Evolutionary conservation across 2,797 vertebrate genomes (phyloP).

Genomic region (Mareca strepera): DNA sequence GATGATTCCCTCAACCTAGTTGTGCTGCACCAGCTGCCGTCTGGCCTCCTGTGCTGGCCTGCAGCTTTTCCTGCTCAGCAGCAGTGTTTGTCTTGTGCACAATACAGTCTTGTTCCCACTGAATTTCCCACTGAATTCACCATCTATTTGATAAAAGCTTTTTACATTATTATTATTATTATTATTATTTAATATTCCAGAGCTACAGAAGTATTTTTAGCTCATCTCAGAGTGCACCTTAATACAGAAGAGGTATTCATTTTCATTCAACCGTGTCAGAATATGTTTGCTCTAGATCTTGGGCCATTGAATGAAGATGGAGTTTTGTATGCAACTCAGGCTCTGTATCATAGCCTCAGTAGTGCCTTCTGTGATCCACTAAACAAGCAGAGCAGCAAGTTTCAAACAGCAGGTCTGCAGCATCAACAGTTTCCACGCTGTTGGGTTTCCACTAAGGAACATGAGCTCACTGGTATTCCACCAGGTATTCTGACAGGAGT

Average conservation of each 20-base stretch:
- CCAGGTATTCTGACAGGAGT: neutral
- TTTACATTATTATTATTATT: neutral
- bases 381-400: neutral
- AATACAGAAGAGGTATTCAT: neutral
- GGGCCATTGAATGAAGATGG: neutral
- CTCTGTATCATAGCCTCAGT: fast-evolving
- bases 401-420: neutral
- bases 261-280: neutral
- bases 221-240: neutral
- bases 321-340: neutral
- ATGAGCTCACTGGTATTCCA: neutral
- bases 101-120: neutral
- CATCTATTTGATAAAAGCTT: neutral
- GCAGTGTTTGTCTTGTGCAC: neutral
- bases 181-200: neutral
- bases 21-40: neutral
- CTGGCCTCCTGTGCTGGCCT: neutral
- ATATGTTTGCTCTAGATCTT: neutral
- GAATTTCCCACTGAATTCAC: neutral
- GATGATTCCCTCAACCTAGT: neutral
- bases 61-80: neutral
- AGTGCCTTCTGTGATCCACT: neutral
- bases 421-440: neutral
- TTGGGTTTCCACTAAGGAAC: neutral
- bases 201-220: neutral